Base-by-base conservation (phyloP, 2,113 vertebrate genomes). In the Pterophyllum scalare region DNA sequence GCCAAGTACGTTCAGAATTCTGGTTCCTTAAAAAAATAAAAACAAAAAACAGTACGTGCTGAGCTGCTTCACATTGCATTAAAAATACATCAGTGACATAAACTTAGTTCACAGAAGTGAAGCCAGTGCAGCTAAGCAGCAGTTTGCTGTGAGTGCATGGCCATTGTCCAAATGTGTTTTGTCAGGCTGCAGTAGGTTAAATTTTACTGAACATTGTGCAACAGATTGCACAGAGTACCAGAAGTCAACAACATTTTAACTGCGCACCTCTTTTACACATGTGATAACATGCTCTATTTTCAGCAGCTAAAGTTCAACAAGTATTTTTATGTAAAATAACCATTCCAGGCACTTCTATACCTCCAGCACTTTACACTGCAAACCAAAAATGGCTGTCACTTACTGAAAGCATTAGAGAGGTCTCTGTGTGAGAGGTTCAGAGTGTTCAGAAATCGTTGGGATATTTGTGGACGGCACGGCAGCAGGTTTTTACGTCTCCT, bases 161-260 rank as follows among this genome's bases (percentile, higher is more conserved):
- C 84, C 84, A 85, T 70, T 67, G 82, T 91, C 85, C 90, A 89
- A 24, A 59, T 67, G 14, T 87, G 87, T n/a, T 92, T 81, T 83
- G 60, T 85, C 82, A 13, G 12, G 12, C 76, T 59, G 13, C 59
- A 76, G 20, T 2, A 33, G 72, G 76, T 92, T 84, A 86, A 88
- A 79, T 81, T 91, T 91, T 87, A 87, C 74, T 83, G 38, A 52
- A 77, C 20, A 17, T 81, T 91, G 86, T 62, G 84, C 74, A 89
- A 86, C 40, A 89, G 35, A 78, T 57, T 59, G 43, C 40, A 59
- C 35, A 83, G 19, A 43, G 12, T 43, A 13, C 31, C 76, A 80
- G 28, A 74, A 38, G 72, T 76, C 46, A 59, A 56, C 58, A 75
- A 38, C 38, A 11, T 26, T 74, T 33, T 19, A 52, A 62, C 60